Evolutionary conservation across 2,888 invertebrate species (phyloP).

Genomic region (Odiellus spinosus): DNA sequence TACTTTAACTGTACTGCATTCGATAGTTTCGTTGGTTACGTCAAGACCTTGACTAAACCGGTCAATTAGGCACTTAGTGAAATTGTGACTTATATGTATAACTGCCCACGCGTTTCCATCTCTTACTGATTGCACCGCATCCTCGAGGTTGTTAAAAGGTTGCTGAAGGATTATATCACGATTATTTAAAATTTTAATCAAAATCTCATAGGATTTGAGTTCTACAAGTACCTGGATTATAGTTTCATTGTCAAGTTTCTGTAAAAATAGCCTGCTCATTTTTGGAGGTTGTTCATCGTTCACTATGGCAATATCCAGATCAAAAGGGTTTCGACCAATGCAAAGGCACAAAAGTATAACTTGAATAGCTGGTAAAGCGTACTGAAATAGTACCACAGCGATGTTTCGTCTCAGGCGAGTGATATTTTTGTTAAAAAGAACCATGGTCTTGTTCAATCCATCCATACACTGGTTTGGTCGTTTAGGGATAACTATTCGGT

Average conservation of each 20-base stretch:
- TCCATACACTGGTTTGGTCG: too few relatives aligned
- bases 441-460: too few relatives aligned
- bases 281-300: conserved; percentile 26
- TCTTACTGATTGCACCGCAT: conserved; percentile 54
- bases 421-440: too few relatives aligned
- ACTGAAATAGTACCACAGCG: conserved; percentile 29
- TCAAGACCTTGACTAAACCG: background rate
- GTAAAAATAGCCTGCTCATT: conserved; percentile 32
- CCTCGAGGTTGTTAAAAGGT: conserved; percentile 17
- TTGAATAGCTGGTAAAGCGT: conserved; percentile 32
- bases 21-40: conserved; percentile 52
- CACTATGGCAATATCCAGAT: conserved; percentile 29
- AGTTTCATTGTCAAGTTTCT: conserved; percentile 52
- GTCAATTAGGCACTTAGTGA: conserved; percentile 64
- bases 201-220: too few relatives aligned
- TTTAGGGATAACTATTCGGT: too few relatives aligned
- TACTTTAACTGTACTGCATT: conserved; percentile 69
- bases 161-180: too few relatives aligned
- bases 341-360: conserved; percentile 33
- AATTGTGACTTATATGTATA: conserved; percentile 72
- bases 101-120: conserved; percentile 74
- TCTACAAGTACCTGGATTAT: conserved; percentile 32
- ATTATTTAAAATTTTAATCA: too few relatives aligned
- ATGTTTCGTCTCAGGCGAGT: too few relatives aligned
- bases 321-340: conserved; percentile 25